Conservation (phyloP, 2,888 invertebrate genomes). For the Drosophila gaucha region DNA sequence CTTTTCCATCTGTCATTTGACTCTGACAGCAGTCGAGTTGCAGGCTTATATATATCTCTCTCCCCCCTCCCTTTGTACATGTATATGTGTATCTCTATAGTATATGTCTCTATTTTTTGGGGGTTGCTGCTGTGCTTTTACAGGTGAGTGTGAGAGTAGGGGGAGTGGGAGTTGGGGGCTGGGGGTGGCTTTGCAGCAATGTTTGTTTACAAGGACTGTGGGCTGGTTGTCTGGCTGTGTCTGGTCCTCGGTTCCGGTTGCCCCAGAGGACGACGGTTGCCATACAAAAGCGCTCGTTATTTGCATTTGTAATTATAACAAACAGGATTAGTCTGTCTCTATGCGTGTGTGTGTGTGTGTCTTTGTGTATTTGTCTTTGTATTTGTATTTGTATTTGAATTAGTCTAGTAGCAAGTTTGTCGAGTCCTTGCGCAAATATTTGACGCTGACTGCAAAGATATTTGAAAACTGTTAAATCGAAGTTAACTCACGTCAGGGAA, state of each 20-base stretch:
- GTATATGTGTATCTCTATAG: slow-evolving; percentile 10
- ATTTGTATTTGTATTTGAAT: slow-evolving; percentile 65
- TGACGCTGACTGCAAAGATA: slow-evolving; percentile 43
- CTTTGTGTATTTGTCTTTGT: slow-evolving; percentile 24
- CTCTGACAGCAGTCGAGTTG: slow-evolving; percentile 57
- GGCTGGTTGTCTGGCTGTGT: slow-evolving; percentile 37
- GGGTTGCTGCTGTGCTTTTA: slow-evolving; percentile 70
- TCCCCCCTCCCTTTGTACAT: background rate
- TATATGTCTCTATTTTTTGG: slow-evolving; percentile 20
- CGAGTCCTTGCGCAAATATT: slow-evolving; percentile 62
- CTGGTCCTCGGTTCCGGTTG: slow-evolving; percentile 48
- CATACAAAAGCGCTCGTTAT: slow-evolving; percentile 76
- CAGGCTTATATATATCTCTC: slow-evolving; percentile 1
- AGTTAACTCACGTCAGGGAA: slow-evolving; percentile 85
- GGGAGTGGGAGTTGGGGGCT: background rate
- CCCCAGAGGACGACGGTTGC: slow-evolving; percentile 49
- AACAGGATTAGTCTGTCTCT: slow-evolving; percentile 79
- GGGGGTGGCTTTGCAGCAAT: slow-evolving; percentile 3
- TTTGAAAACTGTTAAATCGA: slow-evolving; percentile 64
- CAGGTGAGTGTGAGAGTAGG: slow-evolving; percentile 48
- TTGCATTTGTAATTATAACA: slow-evolving; percentile 84
- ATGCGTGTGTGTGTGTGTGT: slow-evolving; percentile 24
- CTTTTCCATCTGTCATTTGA: slow-evolving; percentile 54
- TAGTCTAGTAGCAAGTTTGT: slow-evolving; percentile 67
- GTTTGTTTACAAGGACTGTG: slow-evolving; percentile 55